A percentile compares a stretch with the other conserved stretches of the same genome.
phyloP scores from a whole-genome alignment of 23 tunicate genomes.

The Clavelina lepadiformis region DNA sequence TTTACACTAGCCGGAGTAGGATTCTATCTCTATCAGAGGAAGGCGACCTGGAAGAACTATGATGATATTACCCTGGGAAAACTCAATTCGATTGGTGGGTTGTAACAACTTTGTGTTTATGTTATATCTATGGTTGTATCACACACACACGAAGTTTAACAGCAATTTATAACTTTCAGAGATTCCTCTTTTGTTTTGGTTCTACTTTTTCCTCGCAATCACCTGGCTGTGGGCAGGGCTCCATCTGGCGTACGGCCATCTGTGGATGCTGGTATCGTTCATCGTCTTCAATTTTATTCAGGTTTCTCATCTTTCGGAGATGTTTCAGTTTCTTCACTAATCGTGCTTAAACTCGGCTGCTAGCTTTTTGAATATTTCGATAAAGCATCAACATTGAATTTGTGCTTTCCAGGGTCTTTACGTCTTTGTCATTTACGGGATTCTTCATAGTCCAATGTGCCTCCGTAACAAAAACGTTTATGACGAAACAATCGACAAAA shows the following conservation, averaged over 20 bases:
- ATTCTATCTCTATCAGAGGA: constrained; percentile 46
- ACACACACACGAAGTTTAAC: neutral
- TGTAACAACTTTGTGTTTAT: neutral
- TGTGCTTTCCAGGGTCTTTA: constrained; percentile 41
- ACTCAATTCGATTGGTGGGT: constrained; percentile 57
- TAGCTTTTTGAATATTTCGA: too few species aligned
- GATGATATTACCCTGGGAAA: constrained; percentile 73
- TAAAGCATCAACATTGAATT: neutral
- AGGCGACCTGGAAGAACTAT: constrained; percentile 60
- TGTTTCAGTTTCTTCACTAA: too few species aligned
- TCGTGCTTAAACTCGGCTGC: too few species aligned
- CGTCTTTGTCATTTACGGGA: constrained; percentile 32
- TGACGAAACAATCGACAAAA: constrained; percentile 18
- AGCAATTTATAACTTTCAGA: constrained; percentile 40
- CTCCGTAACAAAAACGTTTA: constrained; percentile 22
- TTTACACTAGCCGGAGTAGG: constrained; percentile 18
- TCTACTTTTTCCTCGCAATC: constrained; percentile 42
- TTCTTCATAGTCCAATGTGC: constrained; percentile 44
- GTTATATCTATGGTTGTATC: too few species aligned
- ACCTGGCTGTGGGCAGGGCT: constrained; percentile 71
- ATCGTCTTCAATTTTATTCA: constrained; percentile 49
- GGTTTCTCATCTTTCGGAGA: constrained; percentile 22
- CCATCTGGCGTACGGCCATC: constrained; percentile 64
- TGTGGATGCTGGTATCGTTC: constrained; percentile 70
- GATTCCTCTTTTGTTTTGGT: constrained; percentile 62